Base-by-base conservation (phyloP, 2,113 vertebrate species). In the Paramormyrops kingsleyae region DNA sequence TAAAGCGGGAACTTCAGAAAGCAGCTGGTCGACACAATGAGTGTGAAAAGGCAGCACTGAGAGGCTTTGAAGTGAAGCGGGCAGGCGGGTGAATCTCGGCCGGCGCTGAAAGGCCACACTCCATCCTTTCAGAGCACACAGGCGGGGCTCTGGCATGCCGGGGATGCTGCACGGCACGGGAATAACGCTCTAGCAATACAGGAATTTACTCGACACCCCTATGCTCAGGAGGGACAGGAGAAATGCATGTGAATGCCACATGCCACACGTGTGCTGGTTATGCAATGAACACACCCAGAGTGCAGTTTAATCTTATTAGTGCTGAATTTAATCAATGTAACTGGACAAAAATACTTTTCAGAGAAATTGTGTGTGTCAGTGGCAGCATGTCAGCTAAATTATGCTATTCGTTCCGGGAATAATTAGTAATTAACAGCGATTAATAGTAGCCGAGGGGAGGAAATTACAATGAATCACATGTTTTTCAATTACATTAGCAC, bases 41-140 rank as follows among this genome's bases (percentile, higher is more conserved):
- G 95, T 94, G 95, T 95, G 95, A 96, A 95, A 94, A 94, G 74
- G 85, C 92, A 95, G 94, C 90, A 93, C 92, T 92, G 91, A 95
- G 95, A 95, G 94, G 42, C 89, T 89, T 90, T 49, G 91, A 91
- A 49, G 87, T 35, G 10, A 42, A 0, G n/a, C 89, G 93, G 89
- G 91, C 89, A 27, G 24, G 91, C 94, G 93, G 93, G 91, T 9
- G 91, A 91, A 88, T 83, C 91, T 92, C 92, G 90, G 95, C 96
- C 92, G 91, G 96, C 95, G 96, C 96, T 97, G 96, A 97, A 97
- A 97, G 95, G 93, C 94, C 93, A 92, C 94, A 96, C 97, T 97
- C 97, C 96, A 97, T 95, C 94, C 95, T 97, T 96, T 97, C 96
- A 96, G 93, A 96, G 94, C 95, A 95, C 94, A 95, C 95, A 94